A percentile compares a stretch with the other conserved stretches of the same genome.
phyloP scores from a whole-genome alignment of 2,888 invertebrate species.

The Mayetiola destructor region DNA sequence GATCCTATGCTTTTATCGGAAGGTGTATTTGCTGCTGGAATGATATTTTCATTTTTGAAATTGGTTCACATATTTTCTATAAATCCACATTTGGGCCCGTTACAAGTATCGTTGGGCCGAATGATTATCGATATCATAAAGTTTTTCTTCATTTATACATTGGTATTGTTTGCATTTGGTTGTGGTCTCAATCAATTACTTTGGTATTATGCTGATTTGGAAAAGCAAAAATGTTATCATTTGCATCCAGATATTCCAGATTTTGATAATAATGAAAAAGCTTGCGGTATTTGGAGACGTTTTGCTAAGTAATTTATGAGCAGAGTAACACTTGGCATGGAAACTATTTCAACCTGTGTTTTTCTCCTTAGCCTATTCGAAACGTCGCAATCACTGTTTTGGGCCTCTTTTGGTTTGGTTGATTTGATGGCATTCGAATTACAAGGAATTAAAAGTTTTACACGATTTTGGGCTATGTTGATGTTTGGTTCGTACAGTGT shows the following conservation, averaged over 20 bases:
- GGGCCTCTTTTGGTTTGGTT: conserved; percentile 94
- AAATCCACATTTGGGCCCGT: conserved; percentile 86
- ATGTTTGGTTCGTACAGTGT: conserved; percentile 97
- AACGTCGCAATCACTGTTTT: conserved; percentile 93
- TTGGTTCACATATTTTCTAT: conserved; percentile 94
- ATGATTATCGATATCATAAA: conserved; percentile 92
- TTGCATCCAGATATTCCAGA: conserved; percentile 54
- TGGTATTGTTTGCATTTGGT: conserved; percentile 88
- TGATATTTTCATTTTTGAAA: conserved; percentile 91
- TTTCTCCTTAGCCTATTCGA: conserved; percentile 70
- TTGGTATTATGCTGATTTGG: conserved; percentile 86
- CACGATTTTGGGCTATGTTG: conserved; percentile 88
- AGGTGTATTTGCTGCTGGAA: conserved; percentile 90
- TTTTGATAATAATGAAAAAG: conserved; percentile 69
- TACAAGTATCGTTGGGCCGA: conserved; percentile 82
- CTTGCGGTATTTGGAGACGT: conserved; percentile 74
- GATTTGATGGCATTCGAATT: conserved; percentile 89
- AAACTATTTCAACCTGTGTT: conserved; percentile 6
- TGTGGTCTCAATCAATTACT: conserved; percentile 88
- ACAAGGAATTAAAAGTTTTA: conserved; percentile 88
- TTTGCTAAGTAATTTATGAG: conserved; percentile 59
- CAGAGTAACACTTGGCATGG: background rate
- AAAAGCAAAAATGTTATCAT: conserved; percentile 74
- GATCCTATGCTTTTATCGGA: conserved; percentile 91
- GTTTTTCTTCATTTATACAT: conserved; percentile 87